phyloP scores from a whole-genome alignment of 2,888 invertebrate species.

The Erynnis tages region DNA sequence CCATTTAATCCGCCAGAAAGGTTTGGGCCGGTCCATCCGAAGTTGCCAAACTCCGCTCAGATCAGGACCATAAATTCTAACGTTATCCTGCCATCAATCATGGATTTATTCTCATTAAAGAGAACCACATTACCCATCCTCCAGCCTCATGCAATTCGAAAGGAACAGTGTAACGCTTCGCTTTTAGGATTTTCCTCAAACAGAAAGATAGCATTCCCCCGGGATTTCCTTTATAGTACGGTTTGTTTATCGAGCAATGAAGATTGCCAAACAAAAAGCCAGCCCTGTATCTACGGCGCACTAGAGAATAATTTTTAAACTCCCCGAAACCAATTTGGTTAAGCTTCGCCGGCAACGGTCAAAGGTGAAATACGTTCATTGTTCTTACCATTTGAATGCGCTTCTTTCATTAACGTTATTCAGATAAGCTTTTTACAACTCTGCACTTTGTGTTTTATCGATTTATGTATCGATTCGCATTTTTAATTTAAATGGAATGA shows the following conservation, averaged over 20 bases:
- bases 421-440: slow-evolving; percentile 4
- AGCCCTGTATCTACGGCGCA: slow-evolving; percentile 43
- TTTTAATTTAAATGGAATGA: not conserved
- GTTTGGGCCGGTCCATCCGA: slow-evolving; percentile 13
- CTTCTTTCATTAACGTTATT: slow-evolving; percentile 16
- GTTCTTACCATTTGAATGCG: slow-evolving; percentile 29
- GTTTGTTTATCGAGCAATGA: slow-evolving; percentile 56
- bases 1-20: slow-evolving; percentile 20
- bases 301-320: slow-evolving; percentile 46
- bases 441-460: not conserved
- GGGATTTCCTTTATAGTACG: slow-evolving; percentile 50
- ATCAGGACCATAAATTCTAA: slow-evolving; percentile 17
- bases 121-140: slow-evolving; percentile 23
- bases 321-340: slow-evolving; percentile 49
- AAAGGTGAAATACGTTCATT: slow-evolving; percentile 33
- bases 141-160: slow-evolving; percentile 38
- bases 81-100: slow-evolving; percentile 37
- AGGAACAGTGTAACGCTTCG: slow-evolving; percentile 42
- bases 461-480: slow-evolving; percentile 5
- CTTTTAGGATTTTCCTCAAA: slow-evolving; percentile 51
- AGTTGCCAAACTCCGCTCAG: slow-evolving; percentile 15
- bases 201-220: slow-evolving; percentile 47
- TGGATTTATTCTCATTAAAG: slow-evolving; percentile 44
- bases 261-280: slow-evolving; percentile 51
- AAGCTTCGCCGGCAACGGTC: slow-evolving; percentile 33